Percentiles rank a stretch among this genome's conserved stretches.
phyloP scores from a whole-genome alignment of 2,888 invertebrate species.

The Uropetala carovei region DNA sequence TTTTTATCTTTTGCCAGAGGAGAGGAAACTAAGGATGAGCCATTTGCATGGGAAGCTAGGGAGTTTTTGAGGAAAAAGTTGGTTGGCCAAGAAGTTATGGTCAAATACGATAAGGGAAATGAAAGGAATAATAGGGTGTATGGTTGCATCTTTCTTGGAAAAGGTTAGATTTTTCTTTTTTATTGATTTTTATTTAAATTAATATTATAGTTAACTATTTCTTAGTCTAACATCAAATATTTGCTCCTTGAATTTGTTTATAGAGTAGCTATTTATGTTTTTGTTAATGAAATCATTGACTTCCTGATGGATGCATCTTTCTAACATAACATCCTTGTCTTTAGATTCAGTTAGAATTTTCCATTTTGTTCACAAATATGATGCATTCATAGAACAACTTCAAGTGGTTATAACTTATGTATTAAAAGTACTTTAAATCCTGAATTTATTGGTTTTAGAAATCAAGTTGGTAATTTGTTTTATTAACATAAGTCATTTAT shows the following conservation, averaged over 20 bases:
- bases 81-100: constrained; percentile 92
- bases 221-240: too few relatives aligned
- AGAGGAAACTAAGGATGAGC: constrained; percentile 89
- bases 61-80: constrained; percentile 95
- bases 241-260: background rate
- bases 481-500: too few relatives aligned
- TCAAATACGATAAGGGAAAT: constrained; percentile 88
- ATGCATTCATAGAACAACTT: too few relatives aligned
- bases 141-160: constrained; percentile 90
- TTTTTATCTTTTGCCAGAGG: constrained; percentile 74
- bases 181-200: too few relatives aligned
- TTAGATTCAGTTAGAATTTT: background rate
- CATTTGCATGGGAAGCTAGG: constrained; percentile 98
- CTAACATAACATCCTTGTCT: background rate
- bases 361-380: background rate
- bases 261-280: background rate
- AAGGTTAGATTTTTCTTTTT: constrained; percentile 79
- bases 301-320: background rate
- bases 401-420: too few relatives aligned
- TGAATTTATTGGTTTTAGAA: too few relatives aligned
- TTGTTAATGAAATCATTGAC: background rate
- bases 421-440: too few relatives aligned
- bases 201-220: too few relatives aligned
- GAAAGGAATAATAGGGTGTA: constrained; percentile 89
- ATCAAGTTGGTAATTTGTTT: too few relatives aligned